These are phyloP conservation scores for Hipparchia sbordonii DNA, from an alignment of 2,888 invertebrate genomes.

Conservation along the genomic window DNA sequence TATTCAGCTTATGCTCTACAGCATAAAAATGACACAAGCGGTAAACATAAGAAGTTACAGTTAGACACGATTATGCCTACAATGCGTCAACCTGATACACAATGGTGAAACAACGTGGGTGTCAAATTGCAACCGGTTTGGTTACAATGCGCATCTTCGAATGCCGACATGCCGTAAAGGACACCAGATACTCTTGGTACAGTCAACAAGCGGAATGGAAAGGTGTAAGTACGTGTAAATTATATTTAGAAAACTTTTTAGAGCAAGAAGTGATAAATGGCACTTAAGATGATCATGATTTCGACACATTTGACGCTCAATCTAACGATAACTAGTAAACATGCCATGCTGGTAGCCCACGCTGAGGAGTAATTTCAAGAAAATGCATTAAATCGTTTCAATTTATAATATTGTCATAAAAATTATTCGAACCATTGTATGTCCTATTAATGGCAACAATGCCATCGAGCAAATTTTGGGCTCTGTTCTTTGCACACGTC, in stretches of 20 bases:
- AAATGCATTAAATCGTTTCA: no score
- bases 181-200: slow-evolving; percentile 49
- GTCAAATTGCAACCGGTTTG: slow-evolving; percentile 46
- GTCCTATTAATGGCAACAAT: neutral
- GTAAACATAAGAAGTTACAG: slow-evolving; percentile 21
- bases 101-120: slow-evolving; percentile 40
- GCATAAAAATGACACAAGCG: slow-evolving; percentile 13
- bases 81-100: slow-evolving; percentile 24
- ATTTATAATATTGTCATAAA: neutral
- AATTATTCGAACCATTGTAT: neutral
- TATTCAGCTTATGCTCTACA: slow-evolving; percentile 5
- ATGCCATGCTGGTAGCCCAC: no score
- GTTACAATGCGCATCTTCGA: slow-evolving; percentile 42
- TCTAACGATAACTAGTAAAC: neutral
- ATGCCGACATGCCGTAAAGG: slow-evolving; percentile 45
- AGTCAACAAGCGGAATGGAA: slow-evolving; percentile 42
- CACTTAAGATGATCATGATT: slow-evolving; percentile 2
- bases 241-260: slow-evolving; percentile 42
- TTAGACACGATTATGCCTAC: slow-evolving; percentile 24
- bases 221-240: slow-evolving; percentile 35
- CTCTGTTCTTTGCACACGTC: slow-evolving; percentile 1
- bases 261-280: slow-evolving; percentile 43
- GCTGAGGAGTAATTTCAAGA: no score
- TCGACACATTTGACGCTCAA: neutral
- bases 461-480: neutral